phyloP scores from a whole-genome alignment of 1,140 invertebrate species.

The Drosophila parvula region DNA sequence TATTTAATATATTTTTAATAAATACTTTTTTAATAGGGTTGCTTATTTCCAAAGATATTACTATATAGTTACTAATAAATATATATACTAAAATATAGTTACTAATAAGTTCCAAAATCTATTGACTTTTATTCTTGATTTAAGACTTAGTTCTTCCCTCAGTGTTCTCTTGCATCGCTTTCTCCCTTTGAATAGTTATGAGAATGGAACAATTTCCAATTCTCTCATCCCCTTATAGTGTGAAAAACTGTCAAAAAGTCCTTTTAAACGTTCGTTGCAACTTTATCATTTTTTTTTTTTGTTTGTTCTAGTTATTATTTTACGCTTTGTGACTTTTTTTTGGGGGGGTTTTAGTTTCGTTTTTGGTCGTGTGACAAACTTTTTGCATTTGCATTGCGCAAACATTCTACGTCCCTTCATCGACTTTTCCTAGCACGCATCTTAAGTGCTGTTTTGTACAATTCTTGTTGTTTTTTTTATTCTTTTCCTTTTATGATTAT shows the following conservation, averaged over 20 bases:
- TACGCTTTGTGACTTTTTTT: conserved; percentile 46
- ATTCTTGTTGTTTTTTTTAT: conserved; percentile 29
- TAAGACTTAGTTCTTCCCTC: background rate
- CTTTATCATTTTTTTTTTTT: conserved; percentile 27
- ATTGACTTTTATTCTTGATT: background rate
- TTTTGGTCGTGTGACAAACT: conserved; percentile 55
- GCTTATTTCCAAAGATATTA: too few species aligned
- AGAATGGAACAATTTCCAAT: conserved; percentile 12
- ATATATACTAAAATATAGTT: too few species aligned
- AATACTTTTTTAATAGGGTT: too few species aligned
- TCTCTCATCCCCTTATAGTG: conserved; percentile 20
- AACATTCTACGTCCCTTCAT: conserved; percentile 16
- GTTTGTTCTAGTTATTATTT: conserved; percentile 62
- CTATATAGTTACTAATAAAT: too few species aligned
- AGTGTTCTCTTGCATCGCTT: conserved; percentile 13
- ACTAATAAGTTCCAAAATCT: too few species aligned
- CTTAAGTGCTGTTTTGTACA: conserved; percentile 71
- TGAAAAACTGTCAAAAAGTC: conserved; percentile 71
- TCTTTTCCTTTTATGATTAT: conserved; percentile 61
- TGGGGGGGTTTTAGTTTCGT: conserved; percentile 27
- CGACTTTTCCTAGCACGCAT: conserved; percentile 42
- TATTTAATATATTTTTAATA: too few species aligned
- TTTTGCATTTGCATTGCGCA: conserved; percentile 70
- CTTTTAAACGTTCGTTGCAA: conserved; percentile 51
- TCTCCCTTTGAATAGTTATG: conserved; percentile 24